phyloP scores from a whole-genome alignment of 2,797 vertebrate genomes.

The Macropus fuliginosus region DNA sequence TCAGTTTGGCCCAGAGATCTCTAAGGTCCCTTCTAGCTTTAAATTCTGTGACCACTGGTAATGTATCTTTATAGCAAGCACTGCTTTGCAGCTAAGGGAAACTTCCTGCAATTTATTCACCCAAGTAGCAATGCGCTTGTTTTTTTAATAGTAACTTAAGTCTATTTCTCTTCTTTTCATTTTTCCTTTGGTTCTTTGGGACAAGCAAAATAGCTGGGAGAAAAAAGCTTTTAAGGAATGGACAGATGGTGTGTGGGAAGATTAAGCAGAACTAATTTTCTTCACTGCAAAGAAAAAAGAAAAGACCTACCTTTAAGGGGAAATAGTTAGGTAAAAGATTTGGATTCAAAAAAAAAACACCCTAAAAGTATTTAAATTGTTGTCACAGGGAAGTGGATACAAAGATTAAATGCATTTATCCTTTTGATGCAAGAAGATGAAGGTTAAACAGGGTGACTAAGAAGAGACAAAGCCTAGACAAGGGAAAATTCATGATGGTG shows the following conservation, averaged over 20 bases:
- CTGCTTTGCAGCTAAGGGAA: background rate
- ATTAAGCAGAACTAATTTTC: conserved; percentile 11
- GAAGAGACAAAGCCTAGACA: background rate
- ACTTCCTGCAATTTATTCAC: background rate
- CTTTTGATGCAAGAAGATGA: background rate
- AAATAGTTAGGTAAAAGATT: background rate
- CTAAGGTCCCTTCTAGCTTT: background rate
- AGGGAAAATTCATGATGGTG: background rate
- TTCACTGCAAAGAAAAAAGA: background rate
- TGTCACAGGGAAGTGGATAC: background rate
- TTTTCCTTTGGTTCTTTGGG: conserved; percentile 4
- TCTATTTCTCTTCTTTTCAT: background rate
- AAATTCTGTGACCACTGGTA: background rate
- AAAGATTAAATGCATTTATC: background rate
- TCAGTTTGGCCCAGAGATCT: background rate
- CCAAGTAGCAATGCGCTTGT: background rate
- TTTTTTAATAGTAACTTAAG: background rate
- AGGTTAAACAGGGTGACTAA: background rate
- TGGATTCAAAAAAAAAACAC: background rate
- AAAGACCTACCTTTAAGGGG: background rate
- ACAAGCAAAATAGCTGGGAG: background rate
- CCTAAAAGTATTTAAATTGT: background rate
- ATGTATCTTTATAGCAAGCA: background rate
- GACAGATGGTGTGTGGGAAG: background rate
- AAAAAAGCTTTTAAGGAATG: background rate